Percentiles rank a stretch among this genome's conserved stretches.
Conservation (phyloP, 2,888 invertebrate genomes). For the Apamea sordens region DNA sequence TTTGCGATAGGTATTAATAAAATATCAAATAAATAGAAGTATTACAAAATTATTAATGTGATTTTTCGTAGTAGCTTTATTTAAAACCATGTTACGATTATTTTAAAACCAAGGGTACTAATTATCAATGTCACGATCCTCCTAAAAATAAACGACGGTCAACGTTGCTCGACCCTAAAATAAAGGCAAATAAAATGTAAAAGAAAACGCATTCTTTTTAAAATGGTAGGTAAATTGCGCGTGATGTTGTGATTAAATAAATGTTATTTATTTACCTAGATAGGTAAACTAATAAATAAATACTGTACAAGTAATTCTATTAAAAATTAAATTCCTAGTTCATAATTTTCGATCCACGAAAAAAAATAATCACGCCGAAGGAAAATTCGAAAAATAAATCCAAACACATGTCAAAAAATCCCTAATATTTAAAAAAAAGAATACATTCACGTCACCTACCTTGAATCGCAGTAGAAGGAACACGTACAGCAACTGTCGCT, state of each 20-base stretch:
- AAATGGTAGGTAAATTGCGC: background rate
- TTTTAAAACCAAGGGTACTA: background rate
- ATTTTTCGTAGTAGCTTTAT: background rate
- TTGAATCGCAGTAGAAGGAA: constrained; percentile 58
- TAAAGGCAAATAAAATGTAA: background rate
- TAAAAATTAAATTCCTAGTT: background rate
- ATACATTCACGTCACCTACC: constrained; percentile 70
- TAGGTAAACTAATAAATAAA: background rate
- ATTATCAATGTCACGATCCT: background rate
- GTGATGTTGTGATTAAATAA: background rate
- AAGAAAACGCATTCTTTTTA: background rate
- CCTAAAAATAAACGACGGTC: constrained; percentile 35
- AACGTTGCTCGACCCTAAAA: constrained; percentile 6
- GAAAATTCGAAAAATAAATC: background rate
- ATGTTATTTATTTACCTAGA: background rate
- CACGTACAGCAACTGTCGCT: constrained; percentile 61
- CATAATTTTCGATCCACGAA: background rate
- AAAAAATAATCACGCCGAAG: background rate
- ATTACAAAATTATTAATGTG: background rate
- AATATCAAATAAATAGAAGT: background rate
- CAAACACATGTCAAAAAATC: constrained; percentile 9
- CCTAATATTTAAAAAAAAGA: background rate
- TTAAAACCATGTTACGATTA: background rate
- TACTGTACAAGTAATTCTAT: background rate
- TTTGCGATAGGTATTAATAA: background rate